These are phyloP conservation scores for Pelusios castaneus DNA, from an alignment of 2,113 vertebrate species.

Conservation along the genomic window DNA sequence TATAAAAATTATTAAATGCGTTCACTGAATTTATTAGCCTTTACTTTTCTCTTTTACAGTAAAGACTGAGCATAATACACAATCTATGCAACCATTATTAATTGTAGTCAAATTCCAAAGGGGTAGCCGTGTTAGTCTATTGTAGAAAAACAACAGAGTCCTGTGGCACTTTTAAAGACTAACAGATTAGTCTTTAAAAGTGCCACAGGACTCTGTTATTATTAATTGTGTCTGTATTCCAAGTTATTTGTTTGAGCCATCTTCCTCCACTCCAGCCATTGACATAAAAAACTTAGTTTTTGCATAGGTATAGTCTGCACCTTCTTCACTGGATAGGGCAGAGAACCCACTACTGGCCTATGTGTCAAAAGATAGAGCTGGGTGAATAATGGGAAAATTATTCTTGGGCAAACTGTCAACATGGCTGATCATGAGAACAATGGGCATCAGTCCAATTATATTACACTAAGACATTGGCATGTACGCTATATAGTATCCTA, in stretches of 20 bases:
- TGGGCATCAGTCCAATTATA: rapidly evolving
- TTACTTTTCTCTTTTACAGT: neutral
- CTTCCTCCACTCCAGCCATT: neutral
- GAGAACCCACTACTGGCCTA: neutral
- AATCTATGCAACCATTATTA: neutral
- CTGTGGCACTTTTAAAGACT: too few species aligned
- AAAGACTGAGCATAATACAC: neutral
- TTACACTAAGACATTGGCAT: neutral
- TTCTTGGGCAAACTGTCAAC: neutral
- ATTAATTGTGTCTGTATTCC: neutral
- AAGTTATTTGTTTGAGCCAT: neutral
- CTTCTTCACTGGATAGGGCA: neutral
- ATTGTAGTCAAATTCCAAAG: too few species aligned
- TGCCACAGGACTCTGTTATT: too few species aligned
- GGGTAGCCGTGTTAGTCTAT: too few species aligned
- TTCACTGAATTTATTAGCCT: neutral
- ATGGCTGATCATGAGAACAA: neutral
- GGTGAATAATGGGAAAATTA: neutral
- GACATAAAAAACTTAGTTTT: neutral
- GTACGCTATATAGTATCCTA: rapidly evolving
- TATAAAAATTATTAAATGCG: neutral
- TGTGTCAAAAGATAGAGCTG: neutral
- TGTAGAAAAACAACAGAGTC: too few species aligned
- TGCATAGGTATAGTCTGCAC: neutral
- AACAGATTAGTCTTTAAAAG: too few species aligned